Conservation (phyloP, 2,797 vertebrate species). For the Sebastes nivosus region DNA sequence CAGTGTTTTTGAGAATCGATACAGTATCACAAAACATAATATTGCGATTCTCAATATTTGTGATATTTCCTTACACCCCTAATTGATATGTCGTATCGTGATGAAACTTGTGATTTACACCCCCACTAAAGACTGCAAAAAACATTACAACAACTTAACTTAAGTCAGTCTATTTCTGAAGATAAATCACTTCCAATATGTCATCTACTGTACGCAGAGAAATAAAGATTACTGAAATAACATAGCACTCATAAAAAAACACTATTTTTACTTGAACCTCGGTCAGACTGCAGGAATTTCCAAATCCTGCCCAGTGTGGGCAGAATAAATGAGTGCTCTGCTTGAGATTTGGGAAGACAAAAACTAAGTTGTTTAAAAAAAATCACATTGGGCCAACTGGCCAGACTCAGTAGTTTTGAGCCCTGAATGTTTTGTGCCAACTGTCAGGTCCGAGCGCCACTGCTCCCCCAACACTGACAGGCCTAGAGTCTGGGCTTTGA, state of each 20-base stretch:
- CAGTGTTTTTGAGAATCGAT: no score
- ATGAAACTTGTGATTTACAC: no score
- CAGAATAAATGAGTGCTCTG: conserved; percentile 7
- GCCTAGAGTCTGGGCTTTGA: conserved; percentile 13
- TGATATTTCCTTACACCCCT: no score
- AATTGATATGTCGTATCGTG: no score
- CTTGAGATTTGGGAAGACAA: conserved; percentile 28
- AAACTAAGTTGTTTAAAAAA: conserved; percentile 14
- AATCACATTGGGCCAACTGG: not conserved
- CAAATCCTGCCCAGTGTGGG: conserved; percentile 2
- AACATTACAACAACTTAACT: not conserved
- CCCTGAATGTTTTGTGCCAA: conserved; percentile 11
- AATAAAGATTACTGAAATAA: not conserved
- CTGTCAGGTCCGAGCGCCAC: conserved; percentile 1
- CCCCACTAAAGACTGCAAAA: not conserved
- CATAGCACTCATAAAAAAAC: conserved; percentile 3
- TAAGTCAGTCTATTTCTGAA: not conserved
- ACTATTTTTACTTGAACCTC: not conserved
- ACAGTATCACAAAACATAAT: not conserved
- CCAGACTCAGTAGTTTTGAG: conserved; percentile 8
- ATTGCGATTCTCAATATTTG: no score
- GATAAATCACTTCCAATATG: not conserved
- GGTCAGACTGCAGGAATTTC: not conserved
- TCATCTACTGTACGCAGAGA: not conserved
- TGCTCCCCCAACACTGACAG: conserved; percentile 1